These are phyloP conservation scores for Lymantria monacha DNA, from an alignment of 2,888 invertebrate species.

Conservation along the genomic window DNA sequence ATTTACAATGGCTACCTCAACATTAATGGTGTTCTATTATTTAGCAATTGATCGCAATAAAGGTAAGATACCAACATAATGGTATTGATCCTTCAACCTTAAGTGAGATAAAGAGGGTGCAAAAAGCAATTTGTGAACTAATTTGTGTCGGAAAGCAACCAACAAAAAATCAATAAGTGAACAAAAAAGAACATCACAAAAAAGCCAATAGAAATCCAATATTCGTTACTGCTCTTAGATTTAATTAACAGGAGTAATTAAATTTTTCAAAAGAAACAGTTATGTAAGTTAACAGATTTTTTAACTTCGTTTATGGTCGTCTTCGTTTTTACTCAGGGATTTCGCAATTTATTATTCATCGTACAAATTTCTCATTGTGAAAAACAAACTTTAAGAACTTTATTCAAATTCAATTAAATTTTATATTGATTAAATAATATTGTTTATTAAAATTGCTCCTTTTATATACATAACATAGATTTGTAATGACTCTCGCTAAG, in stretches of 20 bases:
- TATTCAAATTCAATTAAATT: too few species aligned
- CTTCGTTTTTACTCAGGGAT: conserved; percentile 9
- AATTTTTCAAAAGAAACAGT: background rate
- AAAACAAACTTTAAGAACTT: background rate
- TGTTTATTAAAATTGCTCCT: too few species aligned
- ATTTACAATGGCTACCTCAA: too few species aligned
- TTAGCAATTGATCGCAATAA: background rate
- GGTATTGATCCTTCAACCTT: background rate
- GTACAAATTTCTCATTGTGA: conserved; percentile 16
- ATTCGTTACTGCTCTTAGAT: conserved; percentile 2
- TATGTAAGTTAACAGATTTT: conserved; percentile 5
- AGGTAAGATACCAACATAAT: background rate
- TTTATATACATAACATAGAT: too few species aligned
- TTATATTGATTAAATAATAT: too few species aligned
- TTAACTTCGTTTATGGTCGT: conserved; percentile 13
- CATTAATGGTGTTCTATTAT: background rate
- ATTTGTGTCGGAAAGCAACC: background rate
- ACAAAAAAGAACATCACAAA: background rate
- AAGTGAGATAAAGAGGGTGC: background rate
- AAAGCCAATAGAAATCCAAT: conserved; percentile 1
- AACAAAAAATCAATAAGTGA: background rate
- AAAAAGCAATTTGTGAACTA: background rate
- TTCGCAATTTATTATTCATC: conserved; percentile 30
- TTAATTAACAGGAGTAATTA: conserved; percentile 4
- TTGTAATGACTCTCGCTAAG: too few species aligned